These are phyloP conservation scores for Ochotona curzoniae DNA, from an alignment of 2,113 vertebrate species.

Conservation along the genomic window DNA sequence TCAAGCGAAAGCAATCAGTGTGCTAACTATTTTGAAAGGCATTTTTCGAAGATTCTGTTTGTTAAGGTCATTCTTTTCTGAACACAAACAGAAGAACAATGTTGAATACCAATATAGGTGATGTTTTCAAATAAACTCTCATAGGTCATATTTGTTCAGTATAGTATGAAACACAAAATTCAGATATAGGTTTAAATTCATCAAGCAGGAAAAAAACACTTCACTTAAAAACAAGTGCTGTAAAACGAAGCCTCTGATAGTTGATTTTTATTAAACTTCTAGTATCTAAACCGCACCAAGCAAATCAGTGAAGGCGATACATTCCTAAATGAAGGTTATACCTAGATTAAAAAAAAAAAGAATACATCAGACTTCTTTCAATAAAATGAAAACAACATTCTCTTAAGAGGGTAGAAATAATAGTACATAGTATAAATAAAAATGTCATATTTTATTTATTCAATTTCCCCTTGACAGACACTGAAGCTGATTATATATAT, in stretches of 20 bases:
- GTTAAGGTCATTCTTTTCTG: conserved; percentile 58
- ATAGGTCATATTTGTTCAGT: not conserved
- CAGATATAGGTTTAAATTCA: not conserved
- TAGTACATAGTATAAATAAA: not conserved
- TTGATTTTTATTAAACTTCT: not conserved
- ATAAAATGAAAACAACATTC: not conserved
- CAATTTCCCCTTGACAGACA: not conserved
- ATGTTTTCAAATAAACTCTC: conserved; percentile 13
- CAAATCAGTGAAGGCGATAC: not conserved
- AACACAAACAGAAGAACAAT: conserved; percentile 37
- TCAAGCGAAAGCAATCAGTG: conserved; percentile 63
- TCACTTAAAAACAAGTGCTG: not conserved
- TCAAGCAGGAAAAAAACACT: not conserved
- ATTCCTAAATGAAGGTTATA: not conserved
- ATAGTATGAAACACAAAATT: not conserved
- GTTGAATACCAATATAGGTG: conserved; percentile 43
- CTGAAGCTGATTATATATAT: not conserved
- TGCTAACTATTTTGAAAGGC: conserved; percentile 63
- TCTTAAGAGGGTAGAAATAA: not conserved
- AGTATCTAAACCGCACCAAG: not conserved
- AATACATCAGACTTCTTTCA: not conserved
- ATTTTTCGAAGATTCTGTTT: conserved; percentile 67
- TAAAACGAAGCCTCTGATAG: not conserved
- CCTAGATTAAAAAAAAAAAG: not conserved
- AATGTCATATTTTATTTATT: not conserved